These are phyloP conservation scores for Typhlichthys subterraneus DNA, from an alignment of 2,797 vertebrate species.

Conservation along the genomic window DNA sequence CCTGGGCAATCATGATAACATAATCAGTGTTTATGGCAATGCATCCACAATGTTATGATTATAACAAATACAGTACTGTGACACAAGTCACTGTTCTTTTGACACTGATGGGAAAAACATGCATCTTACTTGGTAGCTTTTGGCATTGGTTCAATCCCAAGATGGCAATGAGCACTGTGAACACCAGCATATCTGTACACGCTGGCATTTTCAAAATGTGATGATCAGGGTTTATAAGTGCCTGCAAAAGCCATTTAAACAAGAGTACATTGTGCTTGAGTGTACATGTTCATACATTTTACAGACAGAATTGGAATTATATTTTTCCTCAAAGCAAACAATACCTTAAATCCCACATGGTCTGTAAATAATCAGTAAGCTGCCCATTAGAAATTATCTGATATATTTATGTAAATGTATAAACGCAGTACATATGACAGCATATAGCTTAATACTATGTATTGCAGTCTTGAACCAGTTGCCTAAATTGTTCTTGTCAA, in stretches of 20 bases:
- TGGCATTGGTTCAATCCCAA: conserved; percentile 66
- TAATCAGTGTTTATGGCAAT: background rate
- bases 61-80: background rate
- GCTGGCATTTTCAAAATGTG: conserved; percentile 60
- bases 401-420: no score
- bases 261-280: background rate
- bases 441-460: no score
- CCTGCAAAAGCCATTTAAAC: conserved; percentile 52
- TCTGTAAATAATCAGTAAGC: background rate
- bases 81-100: background rate
- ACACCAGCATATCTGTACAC: conserved; percentile 61
- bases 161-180: conserved; percentile 56
- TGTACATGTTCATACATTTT: background rate
- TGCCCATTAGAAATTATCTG: no score
- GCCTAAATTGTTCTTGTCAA: no score
- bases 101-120: background rate
- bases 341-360: background rate
- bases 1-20: background rate
- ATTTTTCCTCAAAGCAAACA: background rate
- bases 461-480: no score
- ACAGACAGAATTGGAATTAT: background rate
- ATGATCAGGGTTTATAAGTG: conserved; percentile 52
- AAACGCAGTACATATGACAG: no score
- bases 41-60: background rate
- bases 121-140: conserved; percentile 74